Evolutionary conservation across 2,113 vertebrate genomes (phyloP), one percentile per base, ranked within the genome.

Genomic region (Perca schrenkii): DNA sequence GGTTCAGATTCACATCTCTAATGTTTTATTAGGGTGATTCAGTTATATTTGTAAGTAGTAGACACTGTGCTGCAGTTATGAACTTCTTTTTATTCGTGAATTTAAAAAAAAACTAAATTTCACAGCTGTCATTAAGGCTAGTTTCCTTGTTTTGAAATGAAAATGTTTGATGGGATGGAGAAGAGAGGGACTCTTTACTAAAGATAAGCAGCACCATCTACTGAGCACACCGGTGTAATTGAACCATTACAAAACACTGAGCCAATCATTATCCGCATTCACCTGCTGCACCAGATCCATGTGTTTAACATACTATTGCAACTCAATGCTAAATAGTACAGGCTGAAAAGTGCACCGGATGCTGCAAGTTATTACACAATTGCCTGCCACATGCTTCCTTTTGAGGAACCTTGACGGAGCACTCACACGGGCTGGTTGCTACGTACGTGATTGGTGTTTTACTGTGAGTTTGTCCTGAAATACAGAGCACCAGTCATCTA

Each of bases 171-270:
- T 6, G 57, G 34, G 8, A 57, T 1, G 8, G 16, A 28, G 25
- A 56, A 76, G 2, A 4, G 40, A 28, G 17, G 15, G 7, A 16
- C 5, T 8, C 15, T 52, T 36, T 36, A 65, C 22, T 15, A 50
- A 66, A 31, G 74, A 78, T 43, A 0, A 70, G 70, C 76, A 87
- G 91, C 71, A 56, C 84, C 81, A 86, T 74, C 81, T 85, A 81
- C 74, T 85, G 84, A 79, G 61, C 79, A 67, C 36, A 76, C 8
- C 2, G 28, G 25, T 47, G 67, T 17, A 81, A 65, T 16, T 68
- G 17, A 52, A 60, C 22, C 57, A 16, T 46, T 14, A 13, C 34
- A 34, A 56, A 56, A 83, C 36, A 74, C 1, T 25, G 22, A 53
- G 52, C 46, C 53, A 50, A 43, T 54, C 47, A 62, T 74, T 53